phyloP scores from a whole-genome alignment of 2,888 invertebrate species.

The Allolobophora icterica region DNA sequence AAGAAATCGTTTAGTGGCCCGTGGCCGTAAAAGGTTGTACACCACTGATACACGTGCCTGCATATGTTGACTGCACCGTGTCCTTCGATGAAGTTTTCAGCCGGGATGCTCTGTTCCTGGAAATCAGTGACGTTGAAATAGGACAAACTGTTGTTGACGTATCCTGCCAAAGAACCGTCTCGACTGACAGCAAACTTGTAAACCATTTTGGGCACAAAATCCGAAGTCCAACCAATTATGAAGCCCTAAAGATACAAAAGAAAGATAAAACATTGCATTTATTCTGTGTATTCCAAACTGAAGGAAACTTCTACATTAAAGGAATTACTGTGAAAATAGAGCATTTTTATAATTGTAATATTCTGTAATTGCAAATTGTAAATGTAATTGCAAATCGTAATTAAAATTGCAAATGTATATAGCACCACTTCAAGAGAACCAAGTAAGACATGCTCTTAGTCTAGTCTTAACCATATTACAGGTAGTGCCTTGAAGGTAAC shows the following conservation, averaged over 20 bases:
- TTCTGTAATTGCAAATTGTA: too few species aligned
- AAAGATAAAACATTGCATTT: not conserved
- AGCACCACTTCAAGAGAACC: too few species aligned
- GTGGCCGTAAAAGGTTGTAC: too few species aligned
- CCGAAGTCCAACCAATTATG: slow-evolving; percentile 96
- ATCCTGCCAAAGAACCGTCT: slow-evolving; percentile 52
- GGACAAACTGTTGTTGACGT: slow-evolving; percentile 59
- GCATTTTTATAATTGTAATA: not conserved
- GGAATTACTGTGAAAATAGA: not conserved
- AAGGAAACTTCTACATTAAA: not conserved
- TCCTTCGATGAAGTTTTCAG: not conserved
- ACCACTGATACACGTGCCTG: not conserved
- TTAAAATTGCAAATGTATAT: too few species aligned
- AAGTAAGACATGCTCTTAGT: too few species aligned
- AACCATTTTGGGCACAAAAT: slow-evolving; percentile 93
- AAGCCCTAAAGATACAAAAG: slow-evolving; percentile 76
- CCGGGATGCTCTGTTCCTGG: slow-evolving; percentile 38
- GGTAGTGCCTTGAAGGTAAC: too few species aligned
- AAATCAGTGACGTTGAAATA: slow-evolving; percentile 55
- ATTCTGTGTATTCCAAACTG: not conserved
- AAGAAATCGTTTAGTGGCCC: too few species aligned
- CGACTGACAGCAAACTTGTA: slow-evolving; percentile 68
- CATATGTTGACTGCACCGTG: not conserved
- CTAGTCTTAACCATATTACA: too few species aligned
- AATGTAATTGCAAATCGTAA: too few species aligned